These are phyloP conservation scores for Leucoptera coffeella DNA, from an alignment of 2,888 invertebrate species.

Conservation along the genomic window DNA sequence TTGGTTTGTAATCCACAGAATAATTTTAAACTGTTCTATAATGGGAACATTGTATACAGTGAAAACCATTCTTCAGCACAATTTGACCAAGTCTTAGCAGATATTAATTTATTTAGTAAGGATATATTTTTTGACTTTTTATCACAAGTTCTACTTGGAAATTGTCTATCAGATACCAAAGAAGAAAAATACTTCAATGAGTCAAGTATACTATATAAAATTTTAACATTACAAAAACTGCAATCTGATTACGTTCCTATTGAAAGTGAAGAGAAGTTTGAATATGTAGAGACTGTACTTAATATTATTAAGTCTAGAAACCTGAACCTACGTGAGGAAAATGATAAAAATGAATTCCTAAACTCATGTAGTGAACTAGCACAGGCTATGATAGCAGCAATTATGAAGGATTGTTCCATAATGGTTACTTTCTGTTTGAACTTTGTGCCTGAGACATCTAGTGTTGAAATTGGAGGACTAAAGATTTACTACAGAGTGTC, in stretches of 20 bases:
- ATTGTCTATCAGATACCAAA: constrained; percentile 3
- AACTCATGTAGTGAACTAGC: constrained; percentile 11
- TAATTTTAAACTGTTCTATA: constrained; percentile 56
- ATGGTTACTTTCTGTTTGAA: constrained; percentile 50
- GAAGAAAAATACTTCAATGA: too few relatives aligned
- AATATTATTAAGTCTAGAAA: constrained; percentile 12
- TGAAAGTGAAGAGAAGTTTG: constrained; percentile 8
- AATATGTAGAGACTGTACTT: constrained; percentile 19
- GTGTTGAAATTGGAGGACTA: constrained; percentile 17
- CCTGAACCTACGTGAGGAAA: constrained; percentile 11
- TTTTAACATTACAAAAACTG: too few relatives aligned
- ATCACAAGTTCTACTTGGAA: constrained; percentile 16
- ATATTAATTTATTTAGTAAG: constrained; percentile 12
- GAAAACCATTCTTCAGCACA: constrained; percentile 13
- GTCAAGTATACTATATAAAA: too few relatives aligned
- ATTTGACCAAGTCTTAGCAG: constrained; percentile 13
- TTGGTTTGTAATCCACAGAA: constrained; percentile 57
- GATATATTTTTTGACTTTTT: constrained; percentile 23
- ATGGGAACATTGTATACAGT: constrained; percentile 18
- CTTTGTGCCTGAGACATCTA: constrained; percentile 12
- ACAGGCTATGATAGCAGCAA: constrained; percentile 51
- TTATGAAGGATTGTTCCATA: constrained; percentile 65
- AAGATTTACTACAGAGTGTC: constrained; percentile 47
- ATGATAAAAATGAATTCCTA: constrained; percentile 14
- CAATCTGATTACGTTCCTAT: too few relatives aligned